Percentiles rank a stretch among this genome's conserved stretches.
These are phyloP conservation scores for Axinella damicornis DNA, from an alignment of 37 sponge, comb jelly and placozoan genomes.

Conservation along the genomic window DNA sequence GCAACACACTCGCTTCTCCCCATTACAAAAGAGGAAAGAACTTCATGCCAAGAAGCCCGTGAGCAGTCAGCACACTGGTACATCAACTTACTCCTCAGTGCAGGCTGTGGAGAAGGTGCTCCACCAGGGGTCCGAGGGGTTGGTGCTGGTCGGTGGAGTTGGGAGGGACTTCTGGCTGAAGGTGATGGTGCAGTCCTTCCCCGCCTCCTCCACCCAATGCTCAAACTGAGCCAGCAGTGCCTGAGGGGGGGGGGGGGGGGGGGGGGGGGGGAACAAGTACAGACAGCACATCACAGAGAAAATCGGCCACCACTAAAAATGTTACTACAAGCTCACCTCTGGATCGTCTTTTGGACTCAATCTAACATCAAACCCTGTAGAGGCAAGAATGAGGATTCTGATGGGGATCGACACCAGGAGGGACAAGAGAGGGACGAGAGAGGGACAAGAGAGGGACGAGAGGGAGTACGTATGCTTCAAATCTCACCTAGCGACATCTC, in stretches of 20 bases:
- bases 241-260: slow-evolving; percentile 18
- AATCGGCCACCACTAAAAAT: too few species aligned
- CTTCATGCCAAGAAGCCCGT: too few species aligned
- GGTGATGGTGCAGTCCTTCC: slow-evolving; percentile 59
- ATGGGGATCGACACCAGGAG: too few species aligned
- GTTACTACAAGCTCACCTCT: neutral
- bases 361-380: slow-evolving; percentile 28
- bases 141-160: slow-evolving; percentile 41
- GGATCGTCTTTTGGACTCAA: slow-evolving; percentile 6
- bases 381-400: too few species aligned
- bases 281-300: too few species aligned
- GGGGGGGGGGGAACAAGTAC: neutral
- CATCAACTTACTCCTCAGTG: neutral
- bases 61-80: too few species aligned
- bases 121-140: slow-evolving; percentile 82
- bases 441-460: too few species aligned
- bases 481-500: too few species aligned
- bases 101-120: slow-evolving; percentile 57
- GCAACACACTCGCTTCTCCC: too few species aligned
- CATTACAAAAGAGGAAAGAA: too few species aligned
- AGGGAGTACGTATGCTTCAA: too few species aligned
- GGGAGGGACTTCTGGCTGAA: neutral
- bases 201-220: slow-evolving; percentile 70
- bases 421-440: too few species aligned
- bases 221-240: slow-evolving; percentile 46